These are phyloP conservation scores for Pardalotus punctatus DNA, from an alignment of 2,113 vertebrate species.

Conservation along the genomic window DNA sequence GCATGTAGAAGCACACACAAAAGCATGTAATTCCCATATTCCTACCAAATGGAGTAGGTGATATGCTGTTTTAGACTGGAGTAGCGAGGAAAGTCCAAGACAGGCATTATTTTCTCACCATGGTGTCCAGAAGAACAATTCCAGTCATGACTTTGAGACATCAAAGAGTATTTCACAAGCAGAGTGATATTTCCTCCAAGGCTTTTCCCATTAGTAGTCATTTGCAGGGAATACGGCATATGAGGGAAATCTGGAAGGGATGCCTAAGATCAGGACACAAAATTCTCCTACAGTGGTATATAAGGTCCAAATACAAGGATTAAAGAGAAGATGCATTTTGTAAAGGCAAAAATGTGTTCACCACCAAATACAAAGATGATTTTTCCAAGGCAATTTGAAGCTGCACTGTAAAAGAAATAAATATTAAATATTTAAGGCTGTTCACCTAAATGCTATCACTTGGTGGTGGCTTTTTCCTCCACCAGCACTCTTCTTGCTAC, in stretches of 20 bases:
- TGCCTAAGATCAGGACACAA: neutral
- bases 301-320: neutral
- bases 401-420: constrained; percentile 1
- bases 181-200: constrained; percentile 2
- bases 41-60: constrained; percentile 1
- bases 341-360: constrained; percentile 47
- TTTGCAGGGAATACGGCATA: constrained; percentile 26
- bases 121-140: constrained; percentile 27
- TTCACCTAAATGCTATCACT: constrained; percentile 23
- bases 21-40: constrained; percentile 53
- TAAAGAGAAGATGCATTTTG: neutral
- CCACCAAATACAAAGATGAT: neutral
- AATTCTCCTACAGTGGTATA: neutral
- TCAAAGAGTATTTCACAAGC: constrained; percentile 32
- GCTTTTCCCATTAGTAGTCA: neutral
- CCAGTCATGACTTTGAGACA: constrained; percentile 20
- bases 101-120: neutral
- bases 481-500: neutral
- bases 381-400: constrained; percentile 34
- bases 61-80: constrained; percentile 1
- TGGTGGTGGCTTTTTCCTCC: constrained; percentile 21
- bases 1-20: constrained; percentile 20
- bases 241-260: neutral
- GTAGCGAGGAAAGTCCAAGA: no score
- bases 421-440: constrained; percentile 41